phyloP scores from a whole-genome alignment of 2,797 vertebrate species.

The Micropoecilia bifurca region DNA sequence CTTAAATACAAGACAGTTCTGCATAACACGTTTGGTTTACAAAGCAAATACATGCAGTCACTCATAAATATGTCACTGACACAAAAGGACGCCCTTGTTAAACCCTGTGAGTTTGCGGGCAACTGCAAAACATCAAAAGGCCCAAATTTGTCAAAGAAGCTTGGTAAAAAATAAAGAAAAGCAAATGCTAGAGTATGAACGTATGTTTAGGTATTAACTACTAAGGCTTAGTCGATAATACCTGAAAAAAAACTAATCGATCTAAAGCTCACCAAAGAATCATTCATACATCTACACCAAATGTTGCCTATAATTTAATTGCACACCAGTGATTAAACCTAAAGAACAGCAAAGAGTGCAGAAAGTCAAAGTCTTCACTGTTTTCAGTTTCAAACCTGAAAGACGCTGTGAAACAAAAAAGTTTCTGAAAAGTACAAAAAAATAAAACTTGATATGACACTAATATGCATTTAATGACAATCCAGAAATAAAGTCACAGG shows the following conservation, averaged over 20 bases:
- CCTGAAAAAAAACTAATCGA: background rate
- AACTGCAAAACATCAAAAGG: slow-evolving; percentile 37
- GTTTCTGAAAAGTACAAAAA: slow-evolving; percentile 43
- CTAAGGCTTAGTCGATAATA: too few relatives aligned
- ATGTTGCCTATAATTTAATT: slow-evolving; percentile 9
- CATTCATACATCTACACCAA: slow-evolving; percentile 21
- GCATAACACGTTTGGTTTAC: slow-evolving; percentile 46
- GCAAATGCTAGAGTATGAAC: slow-evolving; percentile 19
- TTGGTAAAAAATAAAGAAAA: slow-evolving; percentile 2
- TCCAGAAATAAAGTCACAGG: slow-evolving; percentile 14
- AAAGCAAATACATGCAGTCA: slow-evolving; percentile 69
- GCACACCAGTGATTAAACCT: slow-evolving; percentile 10
- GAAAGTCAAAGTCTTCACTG: slow-evolving; percentile 18
- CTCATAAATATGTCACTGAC: slow-evolving; percentile 51
- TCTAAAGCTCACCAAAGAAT: slow-evolving; percentile 28
- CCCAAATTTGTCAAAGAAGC: slow-evolving; percentile 21
- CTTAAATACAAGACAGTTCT: slow-evolving; percentile 20
- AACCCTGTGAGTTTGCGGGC: slow-evolving; percentile 22
- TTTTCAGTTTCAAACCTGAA: slow-evolving; percentile 28
- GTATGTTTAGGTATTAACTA: slow-evolving; percentile 7
- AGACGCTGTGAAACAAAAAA: slow-evolving; percentile 22
- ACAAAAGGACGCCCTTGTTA: slow-evolving; percentile 21
- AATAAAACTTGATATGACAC: slow-evolving; percentile 25
- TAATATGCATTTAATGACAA: slow-evolving; percentile 5
- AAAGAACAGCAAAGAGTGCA: slow-evolving; percentile 2